Percentiles rank a stretch among this genome's conserved stretches.
Evolutionary conservation across 1,140 invertebrate genomes (phyloP).

Genomic region (Chrysomallon squamiferum): DNA sequence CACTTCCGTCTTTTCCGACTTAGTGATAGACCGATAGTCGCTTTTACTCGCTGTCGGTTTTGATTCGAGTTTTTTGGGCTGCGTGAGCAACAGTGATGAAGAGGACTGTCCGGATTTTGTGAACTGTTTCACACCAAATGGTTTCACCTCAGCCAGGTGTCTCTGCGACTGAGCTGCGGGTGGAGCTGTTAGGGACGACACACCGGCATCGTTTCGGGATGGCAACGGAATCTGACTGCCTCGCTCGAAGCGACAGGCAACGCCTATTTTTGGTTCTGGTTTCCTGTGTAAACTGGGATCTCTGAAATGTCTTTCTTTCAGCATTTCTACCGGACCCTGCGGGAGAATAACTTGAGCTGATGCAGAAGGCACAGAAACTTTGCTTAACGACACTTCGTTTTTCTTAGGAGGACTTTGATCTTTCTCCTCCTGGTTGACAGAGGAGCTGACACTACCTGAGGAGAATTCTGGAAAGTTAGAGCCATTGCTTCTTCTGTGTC

Average conservation of each 20-base stretch:
- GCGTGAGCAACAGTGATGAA: slow-evolving; percentile 12
- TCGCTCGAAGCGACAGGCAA: slow-evolving; percentile 57
- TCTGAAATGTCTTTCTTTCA: slow-evolving; percentile 36
- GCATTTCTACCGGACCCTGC: neutral
- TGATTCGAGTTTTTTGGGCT: slow-evolving; percentile 17
- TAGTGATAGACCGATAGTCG: slow-evolving; percentile 25
- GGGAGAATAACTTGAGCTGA: neutral
- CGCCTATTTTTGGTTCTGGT: slow-evolving; percentile 54
- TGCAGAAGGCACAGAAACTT: neutral
- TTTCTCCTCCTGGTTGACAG: slow-evolving; percentile 1
- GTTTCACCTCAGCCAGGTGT: slow-evolving; percentile 2
- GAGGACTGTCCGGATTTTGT: slow-evolving; percentile 3
- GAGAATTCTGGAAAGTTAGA: slow-evolving; percentile 65
- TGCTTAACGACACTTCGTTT: neutral
- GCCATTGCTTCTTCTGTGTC: slow-evolving; percentile 56
- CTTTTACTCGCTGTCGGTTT: neutral
- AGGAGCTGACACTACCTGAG: neutral
- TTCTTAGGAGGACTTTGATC: neutral
- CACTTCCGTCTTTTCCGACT: slow-evolving; percentile 35
- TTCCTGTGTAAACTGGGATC: slow-evolving; percentile 58
- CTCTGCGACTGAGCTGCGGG: neutral
- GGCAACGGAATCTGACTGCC: slow-evolving; percentile 6
- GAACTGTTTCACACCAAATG: neutral
- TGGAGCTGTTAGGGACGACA: slow-evolving; percentile 3
- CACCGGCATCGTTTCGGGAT: slow-evolving; percentile 1